phyloP scores from a whole-genome alignment of 2,113 vertebrate genomes.

The Neotoma lepida region DNA sequence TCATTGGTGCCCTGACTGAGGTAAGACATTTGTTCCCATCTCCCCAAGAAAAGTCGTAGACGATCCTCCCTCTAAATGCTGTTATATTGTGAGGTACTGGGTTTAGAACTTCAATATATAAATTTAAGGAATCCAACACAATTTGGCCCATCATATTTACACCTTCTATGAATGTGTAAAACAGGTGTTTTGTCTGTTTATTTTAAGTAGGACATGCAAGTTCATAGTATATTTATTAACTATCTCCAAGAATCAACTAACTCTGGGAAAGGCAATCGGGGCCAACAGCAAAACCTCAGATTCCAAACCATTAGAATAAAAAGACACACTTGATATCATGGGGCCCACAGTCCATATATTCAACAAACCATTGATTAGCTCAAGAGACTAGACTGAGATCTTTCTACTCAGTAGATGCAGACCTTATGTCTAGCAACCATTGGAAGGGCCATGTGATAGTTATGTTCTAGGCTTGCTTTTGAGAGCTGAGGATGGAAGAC shows the following conservation, averaged over 20 bases:
- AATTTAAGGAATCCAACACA: neutral
- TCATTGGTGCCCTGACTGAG: neutral
- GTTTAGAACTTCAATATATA: neutral
- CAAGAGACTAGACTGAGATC: neutral
- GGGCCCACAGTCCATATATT: neutral
- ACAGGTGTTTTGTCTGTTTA: neutral
- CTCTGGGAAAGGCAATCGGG: neutral
- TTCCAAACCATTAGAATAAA: neutral
- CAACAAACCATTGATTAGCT: neutral
- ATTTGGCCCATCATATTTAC: neutral
- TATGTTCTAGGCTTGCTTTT: neutral
- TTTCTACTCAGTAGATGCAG: neutral
- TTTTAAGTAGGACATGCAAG: neutral
- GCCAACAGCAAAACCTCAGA: neutral
- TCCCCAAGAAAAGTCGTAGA: neutral
- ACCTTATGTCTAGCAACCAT: neutral
- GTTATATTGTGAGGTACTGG: neutral
- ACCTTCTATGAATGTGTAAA: neutral
- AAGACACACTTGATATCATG: neutral
- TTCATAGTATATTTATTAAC: neutral
- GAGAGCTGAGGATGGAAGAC: neutral
- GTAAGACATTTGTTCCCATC: neutral
- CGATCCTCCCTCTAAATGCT: neutral
- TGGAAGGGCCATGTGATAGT: neutral
- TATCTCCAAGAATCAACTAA: neutral